Evolutionary conservation across 2,113 vertebrate genomes (phyloP), one percentile per base, ranked within the genome.

Genomic region (Microcebus ravelobensis): DNA sequence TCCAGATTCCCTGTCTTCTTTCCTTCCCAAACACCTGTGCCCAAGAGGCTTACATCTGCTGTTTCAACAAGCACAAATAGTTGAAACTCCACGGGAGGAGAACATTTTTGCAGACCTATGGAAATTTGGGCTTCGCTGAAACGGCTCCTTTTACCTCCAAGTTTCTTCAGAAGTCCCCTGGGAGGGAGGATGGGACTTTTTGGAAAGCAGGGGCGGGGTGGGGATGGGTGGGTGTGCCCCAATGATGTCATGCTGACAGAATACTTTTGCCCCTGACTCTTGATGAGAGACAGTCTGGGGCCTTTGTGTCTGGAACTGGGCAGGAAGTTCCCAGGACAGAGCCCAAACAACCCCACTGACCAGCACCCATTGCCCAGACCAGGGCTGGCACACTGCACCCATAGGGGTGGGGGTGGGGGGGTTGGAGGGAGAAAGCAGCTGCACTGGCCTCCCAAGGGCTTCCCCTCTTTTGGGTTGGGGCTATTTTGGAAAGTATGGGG

Each of bases 361-460:
- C 45, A 1, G 34, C 6, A 25, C 63, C 42, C 34, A 50, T 7
- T 9, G 45, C 73, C 17, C 63, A 14, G 50, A 57, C n/a, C 25
- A 39, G 48, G 2, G 3, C 2, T 31, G 82, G 55, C 48, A 57
- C 52, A 21, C 18, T 1, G 39, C 8, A 8, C 18, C 68, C 50
- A 76, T 8, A 2, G 0, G 5, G 52, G 15, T 1, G 0, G 8
- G n/a, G 13, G 25, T 2, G 0, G 1, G 0, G 48, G 48, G 48
- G 10, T n/a, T 15, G 7, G 61, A 91, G 83, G 55, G 67, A 71
- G 67, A 77, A 79, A 71, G n/a, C 39, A 50, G 48, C 34, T 0
- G 0, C 34, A n/a, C 21, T 13, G 61, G 5, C 36, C 14, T 76
- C 65, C 29, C 8, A 80, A 77, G 15, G 65, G 20, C 36, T 83